A percentile compares a stretch with the other conserved stretches of the same genome.
phyloP scores from a whole-genome alignment of 1,140 invertebrate genomes.

The Drosophila dunni region DNA sequence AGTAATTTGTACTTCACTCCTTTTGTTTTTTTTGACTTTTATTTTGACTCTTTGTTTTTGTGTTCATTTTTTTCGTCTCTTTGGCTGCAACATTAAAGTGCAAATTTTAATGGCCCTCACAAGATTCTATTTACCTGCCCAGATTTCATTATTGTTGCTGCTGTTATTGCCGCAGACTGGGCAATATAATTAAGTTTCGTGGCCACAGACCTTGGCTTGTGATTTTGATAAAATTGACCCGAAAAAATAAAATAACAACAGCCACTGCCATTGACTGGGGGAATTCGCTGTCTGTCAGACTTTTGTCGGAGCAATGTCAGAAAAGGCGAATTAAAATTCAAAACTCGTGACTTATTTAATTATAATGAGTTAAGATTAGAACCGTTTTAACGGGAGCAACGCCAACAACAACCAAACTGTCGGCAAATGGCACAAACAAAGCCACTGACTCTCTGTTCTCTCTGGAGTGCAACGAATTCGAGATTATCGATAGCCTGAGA shows the following conservation, averaged over 20 bases:
- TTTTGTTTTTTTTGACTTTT: constrained; percentile 2
- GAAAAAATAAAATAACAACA: constrained; percentile 44
- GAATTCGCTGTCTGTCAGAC: constrained; percentile 47
- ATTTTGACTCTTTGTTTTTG: constrained; percentile 1
- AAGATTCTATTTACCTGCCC: constrained; percentile 60
- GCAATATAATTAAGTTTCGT: constrained; percentile 82
- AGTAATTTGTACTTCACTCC: constrained; percentile 75
- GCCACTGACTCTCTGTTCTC: constrained; percentile 17
- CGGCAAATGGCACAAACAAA: constrained; percentile 73
- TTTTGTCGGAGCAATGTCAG: constrained; percentile 54
- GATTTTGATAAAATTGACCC: constrained; percentile 81
- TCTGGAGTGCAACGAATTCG: background rate
- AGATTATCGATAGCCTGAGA: constrained; percentile 42
- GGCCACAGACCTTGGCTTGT: constrained; percentile 80
- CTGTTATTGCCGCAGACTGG: constrained; percentile 26
- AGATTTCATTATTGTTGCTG: constrained; percentile 51
- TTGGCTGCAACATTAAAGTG: constrained; percentile 71
- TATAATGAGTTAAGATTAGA: constrained; percentile 83
- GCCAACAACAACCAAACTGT: constrained; percentile 24
- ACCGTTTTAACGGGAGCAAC: constrained; percentile 74
- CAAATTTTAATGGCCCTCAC: constrained; percentile 77
- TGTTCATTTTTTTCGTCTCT: constrained; percentile 2
- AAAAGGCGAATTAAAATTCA: constrained; percentile 78
- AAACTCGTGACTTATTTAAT: constrained; percentile 84
- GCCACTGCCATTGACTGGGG: constrained; percentile 63